phyloP scores from a whole-genome alignment of 2,888 invertebrate species.

The Lasioglossum marginatum region DNA sequence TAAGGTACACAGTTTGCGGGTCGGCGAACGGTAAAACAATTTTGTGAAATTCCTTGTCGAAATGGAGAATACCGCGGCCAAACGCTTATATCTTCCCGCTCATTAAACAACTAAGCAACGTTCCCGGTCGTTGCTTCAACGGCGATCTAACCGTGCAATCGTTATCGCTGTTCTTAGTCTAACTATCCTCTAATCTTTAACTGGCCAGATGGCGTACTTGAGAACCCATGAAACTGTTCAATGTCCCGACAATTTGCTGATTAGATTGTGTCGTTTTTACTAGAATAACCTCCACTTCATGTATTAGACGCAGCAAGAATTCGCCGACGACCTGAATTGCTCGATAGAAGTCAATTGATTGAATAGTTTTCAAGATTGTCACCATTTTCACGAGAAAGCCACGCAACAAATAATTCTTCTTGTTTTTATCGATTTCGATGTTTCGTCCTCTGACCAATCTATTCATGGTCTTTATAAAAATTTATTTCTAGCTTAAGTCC shows the following conservation, averaged over 20 bases:
- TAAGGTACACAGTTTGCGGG: slow-evolving; percentile 34
- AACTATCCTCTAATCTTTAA: not conserved
- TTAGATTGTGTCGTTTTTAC: not conserved
- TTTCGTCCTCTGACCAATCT: not conserved
- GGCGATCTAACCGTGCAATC: not conserved
- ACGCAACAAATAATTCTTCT: not conserved
- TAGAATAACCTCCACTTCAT: not conserved
- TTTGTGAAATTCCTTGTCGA: slow-evolving; percentile 19
- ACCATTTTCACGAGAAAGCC: not conserved
- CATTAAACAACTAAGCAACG: slow-evolving; percentile 3
- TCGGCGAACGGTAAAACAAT: slow-evolving; percentile 26
- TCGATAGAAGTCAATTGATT: not conserved
- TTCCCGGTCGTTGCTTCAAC: not conserved
- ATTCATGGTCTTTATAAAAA: not conserved
- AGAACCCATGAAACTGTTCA: not conserved
- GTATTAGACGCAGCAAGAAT: not conserved
- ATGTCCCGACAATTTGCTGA: not conserved
- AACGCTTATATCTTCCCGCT: slow-evolving; percentile 11
- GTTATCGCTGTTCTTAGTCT: not conserved
- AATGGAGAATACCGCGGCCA: not conserved
- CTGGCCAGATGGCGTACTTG: not conserved
- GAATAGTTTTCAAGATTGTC: not conserved
- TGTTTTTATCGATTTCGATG: not conserved
- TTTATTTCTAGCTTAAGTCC: not conserved
- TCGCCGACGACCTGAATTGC: not conserved